A percentile compares a stretch with the other conserved stretches of the same genome.
These are phyloP conservation scores for Thalpophila matura DNA, from an alignment of 2,888 invertebrate genomes.

Conservation along the genomic window DNA sequence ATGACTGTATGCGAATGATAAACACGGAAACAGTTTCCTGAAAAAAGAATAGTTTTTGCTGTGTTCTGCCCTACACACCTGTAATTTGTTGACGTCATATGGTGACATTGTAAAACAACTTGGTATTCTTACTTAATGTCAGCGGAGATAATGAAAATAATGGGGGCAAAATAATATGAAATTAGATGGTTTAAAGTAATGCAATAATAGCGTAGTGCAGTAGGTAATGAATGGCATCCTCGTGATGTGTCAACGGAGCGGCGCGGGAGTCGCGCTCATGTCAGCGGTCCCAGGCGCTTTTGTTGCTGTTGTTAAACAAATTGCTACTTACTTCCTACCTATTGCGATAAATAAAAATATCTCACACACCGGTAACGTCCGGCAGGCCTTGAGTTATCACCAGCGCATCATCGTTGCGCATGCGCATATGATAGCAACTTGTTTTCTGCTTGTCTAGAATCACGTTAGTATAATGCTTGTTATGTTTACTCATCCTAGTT, in stretches of 20 bases:
- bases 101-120: conserved; percentile 86
- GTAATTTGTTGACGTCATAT: conserved; percentile 84
- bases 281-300: conserved; percentile 61
- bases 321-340: conserved; percentile 53
- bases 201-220: conserved; percentile 82
- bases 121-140: conserved; percentile 83
- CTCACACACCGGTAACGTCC: conserved; percentile 6
- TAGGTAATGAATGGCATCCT: conserved; percentile 79
- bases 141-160: conserved; percentile 89
- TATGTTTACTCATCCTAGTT: conserved; percentile 24
- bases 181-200: conserved; percentile 88
- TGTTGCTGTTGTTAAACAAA: conserved; percentile 70
- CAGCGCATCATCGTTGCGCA: conserved; percentile 3
- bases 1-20: conserved; percentile 65
- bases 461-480: conserved; percentile 5
- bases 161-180: conserved; percentile 87
- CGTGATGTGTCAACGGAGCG: conserved; percentile 69
- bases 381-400: background rate
- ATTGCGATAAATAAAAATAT: conserved; percentile 42
- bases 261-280: conserved; percentile 48
- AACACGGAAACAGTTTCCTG: conserved; percentile 78
- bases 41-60: conserved; percentile 72
- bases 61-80: conserved; percentile 75
- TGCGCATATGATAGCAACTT: conserved; percentile 10
- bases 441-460: background rate